Conservation (phyloP, 2,888 invertebrate genomes). For the Piscicola geometra region DNA sequence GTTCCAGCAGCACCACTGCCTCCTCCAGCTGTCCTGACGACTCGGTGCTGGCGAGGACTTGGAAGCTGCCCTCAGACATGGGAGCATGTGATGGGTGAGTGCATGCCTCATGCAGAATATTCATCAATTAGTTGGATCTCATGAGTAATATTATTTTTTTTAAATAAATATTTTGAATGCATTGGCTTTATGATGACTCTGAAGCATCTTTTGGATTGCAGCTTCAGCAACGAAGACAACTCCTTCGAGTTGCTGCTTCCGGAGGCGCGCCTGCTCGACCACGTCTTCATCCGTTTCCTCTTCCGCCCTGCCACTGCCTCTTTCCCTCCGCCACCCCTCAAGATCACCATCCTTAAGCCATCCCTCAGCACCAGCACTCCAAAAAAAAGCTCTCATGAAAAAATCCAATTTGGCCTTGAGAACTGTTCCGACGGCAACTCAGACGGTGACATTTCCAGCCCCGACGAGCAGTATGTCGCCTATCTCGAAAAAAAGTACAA, state of each 20-base stretch:
- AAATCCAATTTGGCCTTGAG: conserved; percentile 12
- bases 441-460: not conserved
- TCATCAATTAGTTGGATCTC: no score
- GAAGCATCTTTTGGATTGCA: no score
- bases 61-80: conserved; percentile 8
- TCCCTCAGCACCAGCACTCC: not conserved
- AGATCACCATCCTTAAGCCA: conserved; percentile 22
- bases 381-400: not conserved
- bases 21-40: no score
- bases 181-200: no score
- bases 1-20: not conserved
- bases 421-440: not conserved
- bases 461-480: conserved; percentile 14
- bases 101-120: not conserved
- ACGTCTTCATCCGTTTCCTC: conserved; percentile 80
- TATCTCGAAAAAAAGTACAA: conserved; percentile 25
- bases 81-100: not conserved
- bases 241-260: conserved; percentile 81
- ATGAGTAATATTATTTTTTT: no score
- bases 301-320: conserved; percentile 57
- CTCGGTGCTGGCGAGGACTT: not conserved
- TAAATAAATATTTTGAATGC: no score
- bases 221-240: conserved; percentile 85
- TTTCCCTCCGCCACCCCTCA: conserved; percentile 6
- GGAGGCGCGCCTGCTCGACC: conserved; percentile 71